Conservation (phyloP, 2,888 invertebrate genomes). For the Sialis lutaria region DNA sequence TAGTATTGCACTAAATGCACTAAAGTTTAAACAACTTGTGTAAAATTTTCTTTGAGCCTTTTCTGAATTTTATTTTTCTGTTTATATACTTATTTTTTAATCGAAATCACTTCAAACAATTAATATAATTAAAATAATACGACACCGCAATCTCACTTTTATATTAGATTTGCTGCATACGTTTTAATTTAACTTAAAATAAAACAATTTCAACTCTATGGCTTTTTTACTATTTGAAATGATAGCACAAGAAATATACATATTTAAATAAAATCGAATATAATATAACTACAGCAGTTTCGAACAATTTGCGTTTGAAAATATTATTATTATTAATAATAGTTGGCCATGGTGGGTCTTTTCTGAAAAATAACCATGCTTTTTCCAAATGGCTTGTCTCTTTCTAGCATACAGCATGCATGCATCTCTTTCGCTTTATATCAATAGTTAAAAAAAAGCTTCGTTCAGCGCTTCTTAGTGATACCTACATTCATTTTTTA, state of each 20-base stretch:
- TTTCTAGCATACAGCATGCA: not conserved
- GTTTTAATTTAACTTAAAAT: slow-evolving; percentile 7
- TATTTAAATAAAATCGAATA: not conserved
- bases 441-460: not conserved
- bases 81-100: too few relatives aligned
- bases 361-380: slow-evolving; percentile 38
- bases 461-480: not conserved
- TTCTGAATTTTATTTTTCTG: too few relatives aligned
- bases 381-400: slow-evolving; percentile 1
- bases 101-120: too few relatives aligned
- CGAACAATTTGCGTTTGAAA: not conserved
- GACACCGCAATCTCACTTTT: slow-evolving; percentile 26
- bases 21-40: too few relatives aligned
- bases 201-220: slow-evolving; percentile 7
- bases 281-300: not conserved
- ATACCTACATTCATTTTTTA: not conserved
- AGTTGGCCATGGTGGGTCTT: slow-evolving; percentile 50
- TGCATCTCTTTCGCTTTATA: too few relatives aligned
- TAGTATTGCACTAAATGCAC: too few relatives aligned
- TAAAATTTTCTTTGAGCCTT: too few relatives aligned
- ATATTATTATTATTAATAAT: slow-evolving; percentile 25
- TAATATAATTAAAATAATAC: slow-evolving; percentile 10
- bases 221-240: slow-evolving; percentile 7
- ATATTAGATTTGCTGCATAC: slow-evolving; percentile 27
- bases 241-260: slow-evolving; percentile 8